Percentiles rank a stretch among this genome's conserved stretches.
Conservation (phyloP, 1,140 invertebrate species). For the Rhizoglyphus robini region DNA sequence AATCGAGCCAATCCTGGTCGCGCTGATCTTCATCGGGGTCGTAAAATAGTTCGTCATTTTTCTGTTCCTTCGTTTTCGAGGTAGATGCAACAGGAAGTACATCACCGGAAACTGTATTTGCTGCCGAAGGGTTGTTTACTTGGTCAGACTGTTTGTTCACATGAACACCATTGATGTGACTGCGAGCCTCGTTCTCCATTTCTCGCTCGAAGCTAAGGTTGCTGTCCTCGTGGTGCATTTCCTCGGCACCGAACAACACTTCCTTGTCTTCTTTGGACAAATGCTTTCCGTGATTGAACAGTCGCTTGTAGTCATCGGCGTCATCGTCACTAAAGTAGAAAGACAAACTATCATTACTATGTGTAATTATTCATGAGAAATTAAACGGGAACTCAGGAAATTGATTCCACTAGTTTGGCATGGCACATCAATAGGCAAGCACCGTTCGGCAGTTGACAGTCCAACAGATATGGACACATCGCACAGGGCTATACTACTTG, state of each 20-base stretch:
- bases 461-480: too few relatives aligned
- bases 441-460: too few relatives aligned
- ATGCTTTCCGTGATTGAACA: not conserved
- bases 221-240: not conserved
- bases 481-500: too few relatives aligned
- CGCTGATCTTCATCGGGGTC: constrained; percentile 45
- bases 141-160: not conserved
- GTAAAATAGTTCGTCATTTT: constrained; percentile 40
- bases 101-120: not conserved
- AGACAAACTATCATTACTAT: too few relatives aligned
- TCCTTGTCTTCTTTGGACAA: not conserved
- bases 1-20: constrained; percentile 44
- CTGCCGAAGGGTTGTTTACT: too few relatives aligned
- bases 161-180: constrained; percentile 6
- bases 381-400: too few relatives aligned
- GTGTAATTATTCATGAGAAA: too few relatives aligned
- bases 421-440: too few relatives aligned
- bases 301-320: not conserved
- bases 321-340: not conserved
- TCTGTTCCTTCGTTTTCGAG: not conserved
- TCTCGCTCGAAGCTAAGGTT: constrained; percentile 10
- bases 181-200: constrained; percentile 17
- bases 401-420: too few relatives aligned
- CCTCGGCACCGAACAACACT: not conserved
- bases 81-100: not conserved